Evolutionary conservation across 2,797 vertebrate genomes (phyloP).

Genomic region (Capromys pilorides): DNA sequence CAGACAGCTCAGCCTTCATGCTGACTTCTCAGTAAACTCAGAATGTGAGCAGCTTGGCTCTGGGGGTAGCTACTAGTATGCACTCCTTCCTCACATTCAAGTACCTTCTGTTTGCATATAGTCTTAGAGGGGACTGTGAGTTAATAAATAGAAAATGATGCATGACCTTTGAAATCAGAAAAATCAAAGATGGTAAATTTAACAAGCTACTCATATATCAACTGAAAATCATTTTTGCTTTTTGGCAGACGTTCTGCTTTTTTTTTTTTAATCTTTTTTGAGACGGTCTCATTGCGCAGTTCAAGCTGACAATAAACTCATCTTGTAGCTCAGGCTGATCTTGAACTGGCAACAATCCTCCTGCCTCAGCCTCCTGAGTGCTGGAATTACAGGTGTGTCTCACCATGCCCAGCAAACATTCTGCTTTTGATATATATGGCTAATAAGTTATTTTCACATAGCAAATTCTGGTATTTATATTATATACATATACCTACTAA

Average conservation of each 20-base stretch:
- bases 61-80: neutral
- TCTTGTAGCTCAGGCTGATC: too few relatives aligned
- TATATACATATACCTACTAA: neutral
- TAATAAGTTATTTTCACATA: conserved; percentile 47
- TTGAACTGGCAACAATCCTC: too few relatives aligned
- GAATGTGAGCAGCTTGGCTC: neutral
- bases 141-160: conserved; percentile 49
- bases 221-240: neutral
- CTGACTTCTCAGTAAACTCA: neutral
- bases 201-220: conserved; percentile 17
- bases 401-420: neutral
- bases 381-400: too few relatives aligned
- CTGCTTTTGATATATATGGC: conserved; percentile 33
- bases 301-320: too few relatives aligned
- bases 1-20: neutral
- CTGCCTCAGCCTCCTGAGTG: too few relatives aligned
- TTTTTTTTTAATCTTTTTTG: too few relatives aligned
- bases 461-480: conserved; percentile 13
- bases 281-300: too few relatives aligned
- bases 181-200: neutral
- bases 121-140: neutral
- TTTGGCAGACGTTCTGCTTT: conserved; percentile 33
- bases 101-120: neutral
- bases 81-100: neutral
- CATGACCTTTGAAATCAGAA: conserved; percentile 53